Conservation (phyloP, 2,888 invertebrate genomes). For the Drosophila sordidula region DNA sequence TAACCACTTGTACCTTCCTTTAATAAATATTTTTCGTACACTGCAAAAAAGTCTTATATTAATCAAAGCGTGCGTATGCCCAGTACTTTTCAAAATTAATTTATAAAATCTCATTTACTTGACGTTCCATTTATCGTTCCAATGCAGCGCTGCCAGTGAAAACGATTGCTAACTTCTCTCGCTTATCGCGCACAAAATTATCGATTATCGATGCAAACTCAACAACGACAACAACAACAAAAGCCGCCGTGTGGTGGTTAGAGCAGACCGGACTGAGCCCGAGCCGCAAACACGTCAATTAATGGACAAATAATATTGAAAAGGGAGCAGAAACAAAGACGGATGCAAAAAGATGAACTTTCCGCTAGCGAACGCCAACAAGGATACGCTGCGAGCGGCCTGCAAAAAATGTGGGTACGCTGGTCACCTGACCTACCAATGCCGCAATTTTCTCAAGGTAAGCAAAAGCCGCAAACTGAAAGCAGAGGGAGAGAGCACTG, state of each 20-base stretch:
- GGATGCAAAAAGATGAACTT: slow-evolving; percentile 78
- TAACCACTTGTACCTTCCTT: too few relatives aligned
- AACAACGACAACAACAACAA: slow-evolving; percentile 46
- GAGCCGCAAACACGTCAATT: slow-evolving; percentile 47
- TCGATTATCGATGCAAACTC: slow-evolving; percentile 24
- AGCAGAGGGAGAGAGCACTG: slow-evolving; percentile 4
- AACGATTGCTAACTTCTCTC: slow-evolving; percentile 2
- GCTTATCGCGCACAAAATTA: slow-evolving; percentile 27
- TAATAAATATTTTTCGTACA: too few relatives aligned
- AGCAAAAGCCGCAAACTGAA: slow-evolving; percentile 62
- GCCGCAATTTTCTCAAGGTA: slow-evolving; percentile 96
- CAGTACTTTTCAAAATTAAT: not conserved
- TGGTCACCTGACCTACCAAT: slow-evolving; percentile 98
- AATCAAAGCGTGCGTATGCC: not conserved
- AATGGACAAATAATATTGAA: slow-evolving; percentile 38
- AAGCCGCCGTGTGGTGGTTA: slow-evolving; percentile 46
- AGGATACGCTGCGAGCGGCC: slow-evolving; percentile 91
- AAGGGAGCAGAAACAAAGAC: slow-evolving; percentile 3
- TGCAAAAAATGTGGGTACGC: slow-evolving; percentile 98
- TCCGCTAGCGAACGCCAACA: slow-evolving; percentile 86
- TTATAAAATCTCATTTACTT: not conserved
- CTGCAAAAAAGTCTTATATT: too few relatives aligned
- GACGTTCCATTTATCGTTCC: not conserved
- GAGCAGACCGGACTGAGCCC: slow-evolving; percentile 45
- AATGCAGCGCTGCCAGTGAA: slow-evolving; percentile 12